Evolutionary conservation across 2,888 invertebrate species (phyloP).

Genomic region (Aethes cnicana): DNA sequence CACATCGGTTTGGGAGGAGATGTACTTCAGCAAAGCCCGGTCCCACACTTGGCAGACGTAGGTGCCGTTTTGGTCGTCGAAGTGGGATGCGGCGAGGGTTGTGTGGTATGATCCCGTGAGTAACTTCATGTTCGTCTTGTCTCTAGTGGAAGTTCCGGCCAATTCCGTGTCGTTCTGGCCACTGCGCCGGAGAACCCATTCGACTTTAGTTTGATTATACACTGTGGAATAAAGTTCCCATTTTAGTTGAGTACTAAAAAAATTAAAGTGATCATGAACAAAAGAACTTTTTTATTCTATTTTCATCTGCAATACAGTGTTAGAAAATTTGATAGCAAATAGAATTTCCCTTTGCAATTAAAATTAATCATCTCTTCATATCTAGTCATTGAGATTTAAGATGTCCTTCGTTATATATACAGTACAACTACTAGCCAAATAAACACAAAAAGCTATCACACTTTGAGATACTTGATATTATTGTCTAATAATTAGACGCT

Average conservation of each 20-base stretch:
- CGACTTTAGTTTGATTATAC: constrained; percentile 58
- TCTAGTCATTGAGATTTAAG: too few species aligned
- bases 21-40: constrained; percentile 53
- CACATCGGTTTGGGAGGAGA: constrained; percentile 71
- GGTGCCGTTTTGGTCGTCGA: constrained; percentile 85
- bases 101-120: constrained; percentile 79
- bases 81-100: constrained; percentile 70
- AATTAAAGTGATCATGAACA: background rate
- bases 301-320: too few species aligned
- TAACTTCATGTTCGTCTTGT: constrained; percentile 77
- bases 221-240: constrained; percentile 45
- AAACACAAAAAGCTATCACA: too few species aligned
- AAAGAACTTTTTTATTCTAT: too few species aligned
- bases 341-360: too few species aligned
- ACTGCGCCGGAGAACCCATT: constrained; percentile 59
- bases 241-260: background rate
- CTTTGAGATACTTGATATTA: too few species aligned
- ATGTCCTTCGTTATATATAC: too few species aligned
- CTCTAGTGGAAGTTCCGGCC: constrained; percentile 31
- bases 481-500: constrained; percentile 33
- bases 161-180: constrained; percentile 41
- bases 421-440: too few species aligned
- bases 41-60: constrained; percentile 65
- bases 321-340: too few species aligned
- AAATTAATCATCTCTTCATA: too few species aligned